A percentile compares a stretch with the other conserved stretches of the same genome.
Conservation (phyloP, 2,888 invertebrate genomes). For the Tanypteryx hageni region DNA sequence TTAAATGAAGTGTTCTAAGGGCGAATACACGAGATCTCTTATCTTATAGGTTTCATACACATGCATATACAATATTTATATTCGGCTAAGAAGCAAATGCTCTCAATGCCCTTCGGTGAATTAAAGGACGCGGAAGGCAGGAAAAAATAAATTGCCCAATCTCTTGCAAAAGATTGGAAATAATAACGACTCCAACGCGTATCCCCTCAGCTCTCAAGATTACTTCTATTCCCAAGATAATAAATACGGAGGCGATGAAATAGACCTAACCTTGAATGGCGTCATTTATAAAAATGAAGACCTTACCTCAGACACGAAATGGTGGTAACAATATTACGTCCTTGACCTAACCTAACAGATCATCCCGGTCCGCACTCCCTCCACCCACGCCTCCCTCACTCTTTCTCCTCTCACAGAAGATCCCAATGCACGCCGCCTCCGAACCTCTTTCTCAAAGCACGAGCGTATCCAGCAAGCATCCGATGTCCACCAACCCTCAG, state of each 20-base stretch:
- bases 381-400: neutral
- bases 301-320: neutral
- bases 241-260: neutral
- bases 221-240: neutral
- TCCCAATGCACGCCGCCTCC: neutral
- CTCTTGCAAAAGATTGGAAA: neutral
- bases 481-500: slow-evolving; percentile 11
- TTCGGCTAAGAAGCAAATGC: neutral
- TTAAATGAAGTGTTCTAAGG: no score
- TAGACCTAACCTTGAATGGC: neutral
- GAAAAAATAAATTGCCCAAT: neutral
- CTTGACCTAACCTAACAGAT: slow-evolving; percentile 14
- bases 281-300: neutral
- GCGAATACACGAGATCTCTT: no score
- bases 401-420: neutral
- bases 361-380: neutral
- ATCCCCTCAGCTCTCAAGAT: neutral
- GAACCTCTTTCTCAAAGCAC: neutral
- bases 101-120: no score
- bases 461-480: slow-evolving; percentile 15
- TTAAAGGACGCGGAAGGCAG: no score
- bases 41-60: no score
- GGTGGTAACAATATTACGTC: neutral
- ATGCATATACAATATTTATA: no score
- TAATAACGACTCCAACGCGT: neutral